phyloP scores from a whole-genome alignment of 2,797 vertebrate species.

The Mormyrops attenuatus region DNA sequence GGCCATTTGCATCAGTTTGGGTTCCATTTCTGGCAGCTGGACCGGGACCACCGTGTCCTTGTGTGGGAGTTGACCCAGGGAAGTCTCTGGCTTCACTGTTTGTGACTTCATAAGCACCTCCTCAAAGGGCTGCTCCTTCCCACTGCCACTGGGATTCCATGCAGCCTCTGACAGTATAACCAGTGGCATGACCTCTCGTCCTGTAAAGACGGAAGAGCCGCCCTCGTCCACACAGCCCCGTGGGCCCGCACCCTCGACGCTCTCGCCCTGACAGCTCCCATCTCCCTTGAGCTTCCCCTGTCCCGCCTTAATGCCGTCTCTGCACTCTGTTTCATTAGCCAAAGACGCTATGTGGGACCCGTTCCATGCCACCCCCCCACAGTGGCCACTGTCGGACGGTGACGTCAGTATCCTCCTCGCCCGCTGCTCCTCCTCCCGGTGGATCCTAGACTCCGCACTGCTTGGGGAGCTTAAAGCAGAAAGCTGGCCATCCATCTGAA shows the following conservation, averaged over 20 bases:
- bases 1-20: neutral
- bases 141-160: neutral
- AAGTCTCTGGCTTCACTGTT: neutral
- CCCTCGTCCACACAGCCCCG: conserved; percentile 17
- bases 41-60: neutral
- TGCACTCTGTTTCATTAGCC: neutral
- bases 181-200: conserved; percentile 34
- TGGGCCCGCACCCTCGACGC: neutral
- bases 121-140: neutral
- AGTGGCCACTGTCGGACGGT: neutral
- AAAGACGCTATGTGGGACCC: neutral
- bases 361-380: neutral
- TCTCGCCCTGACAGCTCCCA: neutral
- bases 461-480: neutral
- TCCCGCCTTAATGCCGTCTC: neutral
- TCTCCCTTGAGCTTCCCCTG: neutral
- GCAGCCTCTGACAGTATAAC: neutral
- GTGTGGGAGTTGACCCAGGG: neutral
- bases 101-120: neutral
- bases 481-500: neutral
- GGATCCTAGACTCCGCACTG: neutral
- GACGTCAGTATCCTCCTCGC: neutral
- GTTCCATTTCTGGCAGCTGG: neutral
- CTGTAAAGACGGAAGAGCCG: neutral
- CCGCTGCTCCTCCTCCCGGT: neutral